phyloP scores from a whole-genome alignment of 2,888 invertebrate species.

The Atherix ibis region DNA sequence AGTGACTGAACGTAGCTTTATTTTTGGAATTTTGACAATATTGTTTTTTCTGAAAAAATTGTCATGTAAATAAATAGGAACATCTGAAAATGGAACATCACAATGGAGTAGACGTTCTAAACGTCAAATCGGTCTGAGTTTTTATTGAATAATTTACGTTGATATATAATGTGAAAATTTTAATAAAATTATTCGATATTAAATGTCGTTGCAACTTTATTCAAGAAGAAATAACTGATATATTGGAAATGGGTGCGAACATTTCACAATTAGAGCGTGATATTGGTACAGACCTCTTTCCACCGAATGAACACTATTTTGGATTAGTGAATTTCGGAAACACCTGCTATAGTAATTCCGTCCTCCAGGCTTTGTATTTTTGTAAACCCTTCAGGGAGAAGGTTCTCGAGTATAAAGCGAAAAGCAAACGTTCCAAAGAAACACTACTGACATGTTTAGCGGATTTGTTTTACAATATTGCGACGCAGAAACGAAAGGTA shows the following conservation, averaged over 20 bases:
- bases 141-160: no score
- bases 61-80: no score
- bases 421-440: slow-evolving; percentile 90
- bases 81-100: no score
- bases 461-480: slow-evolving; percentile 97
- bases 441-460: slow-evolving; percentile 94
- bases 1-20: no score
- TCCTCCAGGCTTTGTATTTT: slow-evolving; percentile 97
- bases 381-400: slow-evolving; percentile 98
- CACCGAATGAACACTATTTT: slow-evolving; percentile 98
- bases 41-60: no score
- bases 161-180: no score
- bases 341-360: slow-evolving; percentile 99
- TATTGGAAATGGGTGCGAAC: slow-evolving; percentile 99
- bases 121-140: no score
- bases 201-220: no score
- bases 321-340: slow-evolving; percentile 99
- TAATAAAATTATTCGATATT: no score
- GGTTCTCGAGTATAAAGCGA: slow-evolving; percentile 94
- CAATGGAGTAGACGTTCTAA: no score
- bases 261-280: slow-evolving; percentile 98
- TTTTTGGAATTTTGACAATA: no score
- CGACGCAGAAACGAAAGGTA: slow-evolving; percentile 99
- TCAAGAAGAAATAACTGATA: no score
- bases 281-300: slow-evolving; percentile 96